Base-by-base conservation (phyloP, 2,113 vertebrate species). In the Marmota flaviventris region DNA sequence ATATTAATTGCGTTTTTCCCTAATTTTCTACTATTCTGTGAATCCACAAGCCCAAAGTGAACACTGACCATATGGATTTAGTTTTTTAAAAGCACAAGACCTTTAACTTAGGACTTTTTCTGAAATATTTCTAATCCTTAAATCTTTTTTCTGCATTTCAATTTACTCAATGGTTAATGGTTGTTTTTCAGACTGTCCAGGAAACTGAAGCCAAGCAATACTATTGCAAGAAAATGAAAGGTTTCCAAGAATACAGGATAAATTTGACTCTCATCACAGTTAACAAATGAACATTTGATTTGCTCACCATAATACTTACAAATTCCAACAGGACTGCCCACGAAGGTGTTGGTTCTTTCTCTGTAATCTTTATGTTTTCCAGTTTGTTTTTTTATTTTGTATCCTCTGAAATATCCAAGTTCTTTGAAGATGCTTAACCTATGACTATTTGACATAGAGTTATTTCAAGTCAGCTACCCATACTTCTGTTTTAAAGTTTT, bases 391-490 rank as follows among this genome's bases (percentile, higher is more conserved):
- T 97, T 98, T 96, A 98, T 97, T 97, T 97, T 98, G 97, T 97
- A 98, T 98, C 98, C 97, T 97, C 98, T 98, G 98, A 98, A 98
- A 95, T 98, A 98, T 91, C 96, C 93, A 1, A 98, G 97, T 98
- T 98, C 98, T 97, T 96, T 82, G 96, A 97, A 98, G 97, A 97
- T 96, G 95, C 93, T 98, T 98, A 98, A 98, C 98, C 98, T 37
- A 95, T 90, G 97, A 98, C 96, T 97, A 95, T 96, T 75, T 97
- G 97, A 98, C 98, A 98, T 96, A 98, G 96, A 97, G 93, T 93
- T 97, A 93, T 88, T 96, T 97, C 89, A 98, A 98, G 98, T 98
- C 98, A 98, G 97, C 98, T 98, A 96, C 97, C 98, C 98, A 99
- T 99, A 92, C 94, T 98, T 98, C 91, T 97, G 34, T 17, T 91